Evolutionary conservation across 2,888 invertebrate species (phyloP).

Genomic region (Chloroclystis v-ata): DNA sequence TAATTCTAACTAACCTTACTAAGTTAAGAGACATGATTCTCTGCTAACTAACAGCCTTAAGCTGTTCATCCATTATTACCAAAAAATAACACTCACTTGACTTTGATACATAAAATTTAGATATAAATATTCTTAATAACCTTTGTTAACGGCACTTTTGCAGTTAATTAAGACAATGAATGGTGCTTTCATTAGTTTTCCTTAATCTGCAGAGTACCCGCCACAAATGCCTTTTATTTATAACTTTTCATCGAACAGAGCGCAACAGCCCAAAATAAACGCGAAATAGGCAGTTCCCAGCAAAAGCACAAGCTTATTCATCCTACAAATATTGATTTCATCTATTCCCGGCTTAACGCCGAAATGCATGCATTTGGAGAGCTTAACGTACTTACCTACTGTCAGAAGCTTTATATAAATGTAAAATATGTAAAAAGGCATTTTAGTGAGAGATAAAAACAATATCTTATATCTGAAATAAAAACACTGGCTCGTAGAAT

Average conservation of each 20-base stretch:
- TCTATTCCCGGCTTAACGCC: conserved; percentile 15
- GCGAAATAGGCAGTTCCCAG: conserved; percentile 19
- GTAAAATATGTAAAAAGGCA: conserved; percentile 16
- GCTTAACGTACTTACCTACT: conserved; percentile 4
- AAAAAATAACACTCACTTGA: no score
- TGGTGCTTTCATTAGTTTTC: no score
- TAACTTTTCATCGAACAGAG: conserved; percentile 12
- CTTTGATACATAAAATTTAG: no score
- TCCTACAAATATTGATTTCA: conserved; percentile 26
- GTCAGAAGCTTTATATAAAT: conserved; percentile 18
- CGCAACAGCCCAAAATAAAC: conserved; percentile 19
- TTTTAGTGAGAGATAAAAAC: conserved; percentile 20
- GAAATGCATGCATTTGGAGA: conserved; percentile 16
- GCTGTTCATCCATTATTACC: no score
- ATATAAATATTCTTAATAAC: no score
- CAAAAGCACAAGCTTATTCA: conserved; percentile 18
- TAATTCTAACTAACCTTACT: no score
- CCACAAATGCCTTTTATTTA: conserved; percentile 2
- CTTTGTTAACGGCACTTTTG: no score
- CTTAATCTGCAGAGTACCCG: conserved; percentile 8
- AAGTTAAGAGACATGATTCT: no score
- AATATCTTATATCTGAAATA: conserved; percentile 27
- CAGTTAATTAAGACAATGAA: no score
- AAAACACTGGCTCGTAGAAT: conserved; percentile 36
- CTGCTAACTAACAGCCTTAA: no score